Conservation (phyloP, 2,797 vertebrate species). For the Melanotaenia boesemani region DNA sequence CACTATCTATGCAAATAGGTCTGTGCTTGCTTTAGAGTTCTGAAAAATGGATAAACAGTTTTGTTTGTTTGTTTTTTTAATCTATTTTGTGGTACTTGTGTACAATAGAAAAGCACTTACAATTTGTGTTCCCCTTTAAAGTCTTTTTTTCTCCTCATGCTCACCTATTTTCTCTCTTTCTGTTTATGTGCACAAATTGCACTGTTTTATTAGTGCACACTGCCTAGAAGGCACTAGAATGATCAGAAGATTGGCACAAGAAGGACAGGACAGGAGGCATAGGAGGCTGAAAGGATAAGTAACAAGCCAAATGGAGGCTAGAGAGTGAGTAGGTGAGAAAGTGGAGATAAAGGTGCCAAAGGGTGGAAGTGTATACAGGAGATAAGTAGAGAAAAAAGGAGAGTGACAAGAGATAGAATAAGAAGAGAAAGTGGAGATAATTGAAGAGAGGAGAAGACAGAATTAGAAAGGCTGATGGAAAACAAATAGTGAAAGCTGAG, state of each 20-base stretch:
- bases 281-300: constrained; percentile 11
- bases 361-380: constrained; percentile 10
- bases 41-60: neutral
- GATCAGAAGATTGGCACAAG: constrained; percentile 30
- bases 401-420: constrained; percentile 11
- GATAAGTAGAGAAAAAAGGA: constrained; percentile 4
- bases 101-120: too few relatives aligned
- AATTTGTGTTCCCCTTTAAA: neutral
- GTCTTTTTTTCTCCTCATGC: neutral
- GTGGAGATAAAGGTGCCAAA: constrained; percentile 27
- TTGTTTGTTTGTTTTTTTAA: neutral
- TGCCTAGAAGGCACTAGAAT: constrained; percentile 30
- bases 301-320: constrained; percentile 6
- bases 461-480: constrained; percentile 34
- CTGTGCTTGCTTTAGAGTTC: neutral
- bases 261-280: constrained; percentile 7
- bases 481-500: constrained; percentile 35
- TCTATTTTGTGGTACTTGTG: too few relatives aligned
- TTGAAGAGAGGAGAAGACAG: constrained; percentile 40
- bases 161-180: neutral
- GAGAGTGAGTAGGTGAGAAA: constrained; percentile 25
- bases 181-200: constrained; percentile 33
- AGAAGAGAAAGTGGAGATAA: constrained; percentile 40
- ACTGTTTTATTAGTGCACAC: constrained; percentile 42
- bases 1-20: neutral